Base-by-base conservation (phyloP, 2,113 vertebrate species). In the Amblyornis subalaris region DNA sequence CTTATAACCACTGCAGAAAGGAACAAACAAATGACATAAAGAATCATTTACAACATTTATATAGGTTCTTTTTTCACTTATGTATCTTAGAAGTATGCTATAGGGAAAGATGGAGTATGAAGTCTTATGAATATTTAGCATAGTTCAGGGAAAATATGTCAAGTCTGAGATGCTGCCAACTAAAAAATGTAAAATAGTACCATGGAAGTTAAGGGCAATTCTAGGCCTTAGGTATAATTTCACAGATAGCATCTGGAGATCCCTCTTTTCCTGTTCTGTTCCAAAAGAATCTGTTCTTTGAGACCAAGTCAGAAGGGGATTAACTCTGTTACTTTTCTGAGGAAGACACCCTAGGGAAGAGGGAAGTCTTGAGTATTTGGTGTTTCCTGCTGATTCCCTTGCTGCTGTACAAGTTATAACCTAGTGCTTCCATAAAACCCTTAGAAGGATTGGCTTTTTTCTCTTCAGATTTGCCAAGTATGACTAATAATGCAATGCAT, bases 401-500 rank as follows among this genome's bases (percentile, higher is more conserved):
- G 40, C 60, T 84, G 28, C 44, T 84, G 12, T 71, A 65, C 38
- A 92, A 84, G 28, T 64, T 90, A 67, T 86, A 96, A 62, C 42
- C 31, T 74, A 71, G 33, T 81, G 16, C 51, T 90, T 90, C 65
- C 69, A 69, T 67, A 88, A 90, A 85, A 73, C 24, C 9, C 20
- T 78, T 81, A 78, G 11, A 90, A 84, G 35, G 53, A 67, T 60
- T 92, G 57, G 7, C 2, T 64, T 84, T 91, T 65, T 81, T 75
- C 26, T 2, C 40, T 54, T 40, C 40, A 78, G 44, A 85, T 91
- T 78, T 67, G 31, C 25, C 47, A 90, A 60, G 57, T 88, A 90
- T 73, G 72, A 55, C 76, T 96, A 88, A 92, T 67, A 89, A 87
- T 86, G 65, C 21, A 88, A 78, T 53, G 47, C 45, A 93, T 95